These are phyloP conservation scores for Pristionchus entomophagus DNA, from an alignment of 2,888 invertebrate genomes.

Conservation along the genomic window DNA sequence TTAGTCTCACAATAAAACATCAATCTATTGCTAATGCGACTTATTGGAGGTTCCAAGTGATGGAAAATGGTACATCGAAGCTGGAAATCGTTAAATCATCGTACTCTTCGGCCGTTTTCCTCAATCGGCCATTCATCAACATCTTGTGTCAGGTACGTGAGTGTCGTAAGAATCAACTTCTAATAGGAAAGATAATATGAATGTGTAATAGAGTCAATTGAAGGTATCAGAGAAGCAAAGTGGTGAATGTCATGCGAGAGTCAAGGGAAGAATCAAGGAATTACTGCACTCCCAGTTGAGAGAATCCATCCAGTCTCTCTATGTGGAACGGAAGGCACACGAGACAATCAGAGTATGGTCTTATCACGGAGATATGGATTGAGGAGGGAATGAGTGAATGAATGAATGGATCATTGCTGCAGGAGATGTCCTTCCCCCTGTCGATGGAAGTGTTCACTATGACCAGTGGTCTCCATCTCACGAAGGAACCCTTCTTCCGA, in stretches of 20 bases:
- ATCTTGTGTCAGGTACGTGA: conserved; percentile 72
- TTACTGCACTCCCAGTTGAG: conserved; percentile 68
- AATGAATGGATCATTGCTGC: background rate
- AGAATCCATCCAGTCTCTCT: background rate
- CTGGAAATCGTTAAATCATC: conserved; percentile 72
- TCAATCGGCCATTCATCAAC: conserved; percentile 76
- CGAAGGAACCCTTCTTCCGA: conserved; percentile 70
- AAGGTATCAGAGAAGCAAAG: background rate
- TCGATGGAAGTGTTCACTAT: background rate
- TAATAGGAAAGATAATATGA: background rate
- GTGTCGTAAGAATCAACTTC: too few relatives aligned
- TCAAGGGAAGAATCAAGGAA: conserved; percentile 67
- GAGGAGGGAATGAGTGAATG: background rate
- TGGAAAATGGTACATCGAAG: background rate
- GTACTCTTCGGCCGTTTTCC: conserved; percentile 67
- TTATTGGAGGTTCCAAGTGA: background rate
- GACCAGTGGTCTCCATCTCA: background rate
- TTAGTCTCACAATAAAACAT: background rate
- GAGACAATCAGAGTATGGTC: background rate
- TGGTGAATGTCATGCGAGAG: conserved; percentile 55
- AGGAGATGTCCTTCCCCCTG: background rate
- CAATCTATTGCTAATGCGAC: background rate
- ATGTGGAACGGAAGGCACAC: background rate
- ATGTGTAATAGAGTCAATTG: background rate
- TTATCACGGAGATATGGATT: background rate